Conservation (phyloP, 2,797 vertebrate species). For the Thamnophis elegans region DNA sequence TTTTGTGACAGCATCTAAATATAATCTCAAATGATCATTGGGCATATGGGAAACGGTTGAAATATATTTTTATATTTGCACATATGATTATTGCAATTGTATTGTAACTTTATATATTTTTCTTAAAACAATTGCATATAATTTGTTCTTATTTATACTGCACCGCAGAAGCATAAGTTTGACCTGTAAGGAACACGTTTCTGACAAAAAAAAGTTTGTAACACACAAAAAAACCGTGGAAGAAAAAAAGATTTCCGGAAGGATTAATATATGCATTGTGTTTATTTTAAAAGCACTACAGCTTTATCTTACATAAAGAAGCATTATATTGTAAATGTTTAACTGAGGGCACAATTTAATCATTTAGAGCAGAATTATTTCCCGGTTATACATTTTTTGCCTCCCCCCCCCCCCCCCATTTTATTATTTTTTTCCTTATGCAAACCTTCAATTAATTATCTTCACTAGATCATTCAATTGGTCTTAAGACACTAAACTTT, state of each 20-base stretch:
- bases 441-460: constrained; percentile 11
- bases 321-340: neutral
- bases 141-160: neutral
- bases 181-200: neutral
- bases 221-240: neutral
- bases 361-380: neutral
- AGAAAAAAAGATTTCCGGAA: neutral
- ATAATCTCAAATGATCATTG: neutral
- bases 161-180: neutral
- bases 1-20: neutral
- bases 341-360: neutral
- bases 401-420: neutral
- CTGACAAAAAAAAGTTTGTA: neutral
- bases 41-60: neutral
- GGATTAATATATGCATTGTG: neutral
- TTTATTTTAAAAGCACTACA: constrained; percentile 2
- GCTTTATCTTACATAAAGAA: neutral
- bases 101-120: neutral
- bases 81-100: neutral
- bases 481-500: constrained; percentile 3
- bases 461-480: neutral
- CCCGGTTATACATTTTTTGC: neutral
- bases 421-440: neutral
- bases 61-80: neutral
- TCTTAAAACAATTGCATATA: neutral